A percentile compares a stretch with the other conserved stretches of the same genome.
Conservation (phyloP, 2,113 vertebrate genomes). For the Pithys albifrons region DNA sequence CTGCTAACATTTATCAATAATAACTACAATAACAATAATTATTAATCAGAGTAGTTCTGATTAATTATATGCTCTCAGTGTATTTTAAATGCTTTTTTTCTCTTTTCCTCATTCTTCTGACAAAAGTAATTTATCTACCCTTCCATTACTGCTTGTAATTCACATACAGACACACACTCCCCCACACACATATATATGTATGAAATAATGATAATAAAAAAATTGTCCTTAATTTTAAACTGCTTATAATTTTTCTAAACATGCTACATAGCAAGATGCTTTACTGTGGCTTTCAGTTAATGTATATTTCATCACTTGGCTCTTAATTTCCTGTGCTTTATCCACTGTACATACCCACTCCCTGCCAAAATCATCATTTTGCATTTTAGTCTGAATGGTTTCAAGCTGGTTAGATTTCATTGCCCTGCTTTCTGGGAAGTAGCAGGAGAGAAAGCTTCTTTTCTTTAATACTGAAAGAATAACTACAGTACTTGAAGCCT, state of each 20-base stretch:
- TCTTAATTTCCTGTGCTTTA: constrained; percentile 39
- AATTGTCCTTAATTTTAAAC: constrained; percentile 33
- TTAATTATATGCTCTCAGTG: constrained; percentile 57
- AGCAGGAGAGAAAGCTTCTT: not conserved
- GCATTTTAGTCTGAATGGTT: constrained; percentile 47
- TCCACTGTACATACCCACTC: constrained; percentile 4
- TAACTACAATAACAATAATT: constrained; percentile 71
- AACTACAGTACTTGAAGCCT: constrained; percentile 8
- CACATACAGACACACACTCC: not conserved
- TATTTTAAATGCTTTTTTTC: constrained; percentile 32
- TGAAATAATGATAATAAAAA: not conserved
- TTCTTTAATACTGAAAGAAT: constrained; percentile 34
- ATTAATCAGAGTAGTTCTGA: constrained; percentile 63
- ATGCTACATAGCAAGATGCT: not conserved
- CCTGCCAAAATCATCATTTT: constrained; percentile 53
- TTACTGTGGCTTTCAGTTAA: constrained; percentile 56
- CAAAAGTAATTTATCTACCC: constrained; percentile 33
- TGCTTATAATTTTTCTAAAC: constrained; percentile 54
- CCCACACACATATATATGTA: not conserved
- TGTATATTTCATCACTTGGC: constrained; percentile 11
- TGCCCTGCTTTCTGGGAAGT: constrained; percentile 18
- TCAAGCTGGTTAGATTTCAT: constrained; percentile 63
- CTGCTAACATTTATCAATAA: constrained; percentile 61
- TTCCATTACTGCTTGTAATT: constrained; percentile 17
- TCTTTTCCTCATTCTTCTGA: constrained; percentile 48